These are phyloP conservation scores for Sweltsa coloradensis DNA, from an alignment of 1,140 invertebrate genomes.

Conservation along the genomic window DNA sequence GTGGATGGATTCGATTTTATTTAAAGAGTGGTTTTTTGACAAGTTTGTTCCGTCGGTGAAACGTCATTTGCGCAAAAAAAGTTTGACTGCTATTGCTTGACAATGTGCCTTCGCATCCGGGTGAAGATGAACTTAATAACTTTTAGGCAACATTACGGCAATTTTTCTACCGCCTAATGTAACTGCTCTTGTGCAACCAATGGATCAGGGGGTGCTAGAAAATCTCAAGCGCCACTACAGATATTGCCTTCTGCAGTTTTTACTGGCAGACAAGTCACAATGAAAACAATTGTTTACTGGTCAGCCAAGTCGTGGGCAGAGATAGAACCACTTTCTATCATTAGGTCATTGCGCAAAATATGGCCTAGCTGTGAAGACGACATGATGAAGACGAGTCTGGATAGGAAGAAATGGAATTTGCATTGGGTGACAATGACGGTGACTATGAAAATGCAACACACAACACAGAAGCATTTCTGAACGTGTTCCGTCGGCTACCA, in stretches of 20 bases:
- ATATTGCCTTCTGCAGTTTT: not conserved
- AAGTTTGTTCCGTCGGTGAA: constrained; percentile 23
- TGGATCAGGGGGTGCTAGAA: constrained; percentile 31
- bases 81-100: constrained; percentile 16
- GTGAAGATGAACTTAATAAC: constrained; percentile 7
- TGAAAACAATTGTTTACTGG: too few species aligned
- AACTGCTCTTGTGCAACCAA: constrained; percentile 31
- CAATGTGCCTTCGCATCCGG: constrained; percentile 9
- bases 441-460: too few species aligned
- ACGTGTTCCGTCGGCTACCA: too few species aligned
- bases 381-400: too few species aligned
- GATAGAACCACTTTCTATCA: too few species aligned
- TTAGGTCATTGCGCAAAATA: too few species aligned
- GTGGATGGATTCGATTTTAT: constrained; percentile 24
- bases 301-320: too few species aligned
- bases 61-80: constrained; percentile 12
- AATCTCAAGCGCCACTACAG: constrained; percentile 12
- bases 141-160: constrained; percentile 20
- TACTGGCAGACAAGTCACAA: too few species aligned
- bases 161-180: constrained; percentile 32
- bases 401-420: too few species aligned
- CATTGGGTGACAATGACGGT: too few species aligned
- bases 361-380: too few species aligned
- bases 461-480: too few species aligned
- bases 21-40: constrained; percentile 26